These are phyloP conservation scores for Seira musarum DNA, from an alignment of 2,888 invertebrate genomes.

Conservation along the genomic window DNA sequence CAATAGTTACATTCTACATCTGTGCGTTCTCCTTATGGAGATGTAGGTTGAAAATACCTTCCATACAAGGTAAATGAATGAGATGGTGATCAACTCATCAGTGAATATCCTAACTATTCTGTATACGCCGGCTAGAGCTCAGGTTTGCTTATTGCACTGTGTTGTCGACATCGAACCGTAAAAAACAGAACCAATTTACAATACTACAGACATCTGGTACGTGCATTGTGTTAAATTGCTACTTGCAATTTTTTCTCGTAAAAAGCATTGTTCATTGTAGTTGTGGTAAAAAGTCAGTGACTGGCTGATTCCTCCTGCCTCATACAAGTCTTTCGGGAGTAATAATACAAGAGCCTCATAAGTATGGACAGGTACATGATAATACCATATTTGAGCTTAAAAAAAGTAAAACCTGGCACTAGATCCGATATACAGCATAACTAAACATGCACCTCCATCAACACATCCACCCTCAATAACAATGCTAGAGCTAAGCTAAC, in stretches of 20 bases:
- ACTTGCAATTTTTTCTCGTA: conserved; percentile 1
- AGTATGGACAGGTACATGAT: conserved; percentile 15
- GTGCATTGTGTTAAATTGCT: conserved; percentile 38
- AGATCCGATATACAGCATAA: conserved; percentile 15
- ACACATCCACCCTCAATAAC: conserved; percentile 43
- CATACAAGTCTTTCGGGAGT: background rate
- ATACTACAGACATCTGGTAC: conserved; percentile 50
- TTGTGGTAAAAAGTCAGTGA: conserved; percentile 28
- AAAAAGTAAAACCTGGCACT: conserved; percentile 19
- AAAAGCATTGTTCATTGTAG: background rate
- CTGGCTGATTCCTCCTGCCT: conserved; percentile 20
- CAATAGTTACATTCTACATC: conserved; percentile 41
- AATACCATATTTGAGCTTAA: conserved; percentile 17
- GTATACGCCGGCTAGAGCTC: conserved; percentile 35
- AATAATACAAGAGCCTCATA: background rate
- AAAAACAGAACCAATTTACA: conserved; percentile 25
- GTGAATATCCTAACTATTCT: background rate
- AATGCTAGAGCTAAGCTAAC: conserved; percentile 16
- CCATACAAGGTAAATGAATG: conserved; percentile 43
- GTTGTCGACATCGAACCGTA: conserved; percentile 23
- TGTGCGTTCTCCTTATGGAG: conserved; percentile 39
- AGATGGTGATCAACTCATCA: conserved; percentile 28
- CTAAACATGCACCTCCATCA: conserved; percentile 46
- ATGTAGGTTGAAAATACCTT: conserved; percentile 54
- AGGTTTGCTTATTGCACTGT: background rate